Evolutionary conservation across 1,140 invertebrate genomes (phyloP).

Genomic region (Dreissena polymorpha): DNA sequence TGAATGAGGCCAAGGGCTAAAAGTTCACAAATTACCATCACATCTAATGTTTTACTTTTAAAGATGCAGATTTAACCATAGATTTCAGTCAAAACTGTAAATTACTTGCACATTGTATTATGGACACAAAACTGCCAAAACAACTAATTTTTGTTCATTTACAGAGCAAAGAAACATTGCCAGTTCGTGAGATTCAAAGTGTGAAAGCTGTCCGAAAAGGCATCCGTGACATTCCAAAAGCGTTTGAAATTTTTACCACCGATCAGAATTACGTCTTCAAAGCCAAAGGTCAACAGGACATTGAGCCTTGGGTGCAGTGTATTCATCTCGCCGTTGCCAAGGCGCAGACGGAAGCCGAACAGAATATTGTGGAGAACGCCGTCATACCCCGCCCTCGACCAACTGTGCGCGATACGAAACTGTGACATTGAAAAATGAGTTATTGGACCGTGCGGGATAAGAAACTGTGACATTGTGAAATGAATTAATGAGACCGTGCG

Average conservation of each 20-base stretch:
- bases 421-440: slow-evolving; percentile 53
- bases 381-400: slow-evolving; percentile 57
- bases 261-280: slow-evolving; percentile 93
- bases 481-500: too few species aligned
- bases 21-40: background rate
- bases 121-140: too few species aligned
- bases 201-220: slow-evolving; percentile 92
- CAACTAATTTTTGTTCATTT: slow-evolving; percentile 22
- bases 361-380: slow-evolving; percentile 44
- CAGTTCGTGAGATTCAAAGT: slow-evolving; percentile 93
- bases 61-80: background rate
- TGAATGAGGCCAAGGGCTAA: background rate
- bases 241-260: slow-evolving; percentile 97
- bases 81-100: too few species aligned
- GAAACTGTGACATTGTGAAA: too few species aligned
- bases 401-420: slow-evolving; percentile 61
- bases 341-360: slow-evolving; percentile 22
- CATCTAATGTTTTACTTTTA: background rate
- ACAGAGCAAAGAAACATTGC: slow-evolving; percentile 74
- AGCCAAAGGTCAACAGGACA: slow-evolving; percentile 96
- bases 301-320: slow-evolving; percentile 90
- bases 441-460: too few species aligned
- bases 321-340: slow-evolving; percentile 77
- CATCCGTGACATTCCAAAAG: slow-evolving; percentile 88
- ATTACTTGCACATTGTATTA: too few species aligned